Base-by-base conservation (phyloP, 2,888 invertebrate genomes). In the Agonopterix alstromeriana region DNA sequence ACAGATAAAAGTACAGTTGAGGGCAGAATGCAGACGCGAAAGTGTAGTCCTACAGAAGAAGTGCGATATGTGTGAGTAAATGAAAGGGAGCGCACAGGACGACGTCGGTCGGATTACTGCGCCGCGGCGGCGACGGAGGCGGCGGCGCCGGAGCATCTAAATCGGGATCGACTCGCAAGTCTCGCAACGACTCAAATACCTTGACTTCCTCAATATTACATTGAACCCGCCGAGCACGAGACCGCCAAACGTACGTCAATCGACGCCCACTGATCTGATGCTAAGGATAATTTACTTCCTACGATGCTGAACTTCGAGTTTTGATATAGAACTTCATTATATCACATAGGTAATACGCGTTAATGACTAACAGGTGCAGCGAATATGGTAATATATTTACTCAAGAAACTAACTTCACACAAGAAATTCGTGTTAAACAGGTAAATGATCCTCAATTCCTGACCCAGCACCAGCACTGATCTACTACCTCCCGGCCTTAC, bases 151-250 rank as follows among this genome's bases (percentile, higher is more conserved):
- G 85, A 77, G 78, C 82, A 85, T 82, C 88, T 88, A 88, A 87
- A 85, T 88, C 86, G 86, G 88, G 88, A 88, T 80, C 82, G 82
- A 79, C 83, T 85, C 80, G 77, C 83, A 77, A 84, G 77, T 85
- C 87, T 83, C 86, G 78, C 81, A 72, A 77, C 86, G 83, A 81
- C 85, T 87, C 85, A 87, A 87, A 88, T 88, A 88, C 88, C 87
- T 87, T 87, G 87, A 87, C 87, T 88, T 88, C 88, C 88, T 88
- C 86, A 86, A 88, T 86, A 88, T 86, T 86, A 88, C 88, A 86
- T 87, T 87, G 88, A 88, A 88, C 88, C 84, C 88, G 67, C 11
- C 12, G 12, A n/a, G 42, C 10, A 12, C 10, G 11, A 10, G 42
- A 42, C 42, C 12, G 83, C 78, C 78, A 73, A 74, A 85, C 86